phyloP scores from a whole-genome alignment of 53 echinoderm and acorn worm species.

The Holothuria scabra region DNA sequence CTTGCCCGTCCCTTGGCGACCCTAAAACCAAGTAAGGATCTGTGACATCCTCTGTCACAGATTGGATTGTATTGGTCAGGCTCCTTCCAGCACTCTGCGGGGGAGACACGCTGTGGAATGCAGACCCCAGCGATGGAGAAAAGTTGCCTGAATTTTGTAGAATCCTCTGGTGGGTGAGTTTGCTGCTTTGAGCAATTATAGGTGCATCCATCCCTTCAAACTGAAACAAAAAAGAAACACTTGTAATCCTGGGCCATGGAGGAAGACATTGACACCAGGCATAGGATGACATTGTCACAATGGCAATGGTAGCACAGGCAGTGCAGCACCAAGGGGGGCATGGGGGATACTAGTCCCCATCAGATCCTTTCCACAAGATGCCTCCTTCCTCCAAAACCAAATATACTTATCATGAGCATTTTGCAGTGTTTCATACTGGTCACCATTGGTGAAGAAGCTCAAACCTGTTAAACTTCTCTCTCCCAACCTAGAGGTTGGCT shows the following conservation, averaged over 20 bases:
- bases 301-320: too few species aligned
- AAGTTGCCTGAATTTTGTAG: slow-evolving; percentile 16
- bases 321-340: too few species aligned
- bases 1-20: neutral
- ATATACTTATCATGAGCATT: too few species aligned
- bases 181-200: neutral
- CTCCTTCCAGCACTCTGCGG: slow-evolving; percentile 5
- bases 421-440: too few species aligned
- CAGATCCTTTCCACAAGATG: too few species aligned
- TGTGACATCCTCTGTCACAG: neutral
- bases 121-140: slow-evolving; percentile 23
- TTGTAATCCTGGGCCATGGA: neutral
- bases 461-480: too few species aligned
- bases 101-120: slow-evolving; percentile 19
- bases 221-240: neutral
- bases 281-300: too few species aligned
- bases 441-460: too few species aligned
- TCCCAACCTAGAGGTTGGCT: too few species aligned
- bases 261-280: too few species aligned
- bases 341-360: too few species aligned
- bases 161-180: neutral
- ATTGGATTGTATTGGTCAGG: slow-evolving; percentile 8
- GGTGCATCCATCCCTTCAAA: slow-evolving; percentile 18
- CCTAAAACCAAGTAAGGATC: slow-evolving; percentile 36
- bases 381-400: too few species aligned